Conservation (phyloP, 2,797 vertebrate genomes). For the Rhinoraja longicauda region DNA sequence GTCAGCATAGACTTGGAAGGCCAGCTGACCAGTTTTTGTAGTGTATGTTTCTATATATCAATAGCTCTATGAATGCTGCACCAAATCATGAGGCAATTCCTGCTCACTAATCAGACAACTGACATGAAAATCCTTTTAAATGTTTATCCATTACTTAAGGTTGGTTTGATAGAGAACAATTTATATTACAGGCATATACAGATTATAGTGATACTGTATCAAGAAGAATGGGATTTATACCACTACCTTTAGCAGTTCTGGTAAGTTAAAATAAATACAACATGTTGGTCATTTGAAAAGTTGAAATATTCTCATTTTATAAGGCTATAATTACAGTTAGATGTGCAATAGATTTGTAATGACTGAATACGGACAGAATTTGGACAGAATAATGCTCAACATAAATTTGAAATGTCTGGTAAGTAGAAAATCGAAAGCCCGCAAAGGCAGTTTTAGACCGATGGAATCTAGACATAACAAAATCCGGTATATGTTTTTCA, state of each 20-base stretch:
- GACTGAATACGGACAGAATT: background rate
- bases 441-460: background rate
- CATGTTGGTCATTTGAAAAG: no score
- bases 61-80: background rate
- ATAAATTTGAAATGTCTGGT: background rate
- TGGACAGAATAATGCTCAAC: background rate
- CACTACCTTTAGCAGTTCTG: constrained; percentile 87
- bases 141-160: background rate
- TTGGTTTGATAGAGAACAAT: background rate
- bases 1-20: no score
- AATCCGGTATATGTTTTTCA: background rate
- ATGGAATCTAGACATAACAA: background rate
- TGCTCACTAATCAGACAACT: background rate
- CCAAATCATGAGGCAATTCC: background rate
- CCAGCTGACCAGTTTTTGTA: no score
- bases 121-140: background rate
- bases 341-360: background rate
- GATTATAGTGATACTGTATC: constrained; percentile 97
- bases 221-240: constrained; percentile 96
- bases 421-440: background rate
- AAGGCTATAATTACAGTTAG: background rate
- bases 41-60: no score
- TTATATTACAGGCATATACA: constrained; percentile 75
- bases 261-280: constrained; percentile 62
- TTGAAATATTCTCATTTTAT: constrained; percentile 3